phyloP scores from a whole-genome alignment of 2,113 vertebrate species.

The Neolamprologus sp. region DNA sequence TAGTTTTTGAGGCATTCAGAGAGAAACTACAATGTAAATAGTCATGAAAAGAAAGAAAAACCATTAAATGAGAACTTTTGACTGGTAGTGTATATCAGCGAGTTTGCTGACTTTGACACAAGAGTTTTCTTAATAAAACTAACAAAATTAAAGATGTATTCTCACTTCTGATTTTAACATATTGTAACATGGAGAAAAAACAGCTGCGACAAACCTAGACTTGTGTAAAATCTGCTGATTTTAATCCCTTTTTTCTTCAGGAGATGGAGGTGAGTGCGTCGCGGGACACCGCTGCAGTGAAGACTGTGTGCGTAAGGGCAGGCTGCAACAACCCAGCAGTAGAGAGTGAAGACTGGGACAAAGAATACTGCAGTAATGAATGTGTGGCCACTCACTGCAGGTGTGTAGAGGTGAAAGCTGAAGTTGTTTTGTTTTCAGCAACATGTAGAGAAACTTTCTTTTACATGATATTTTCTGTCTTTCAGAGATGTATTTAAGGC shows the following conservation, averaged over 20 bases:
- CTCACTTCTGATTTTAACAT: neutral
- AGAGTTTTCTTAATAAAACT: neutral
- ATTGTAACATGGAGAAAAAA: neutral
- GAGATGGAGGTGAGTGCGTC: slow-evolving; percentile 78
- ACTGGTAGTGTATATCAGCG: neutral
- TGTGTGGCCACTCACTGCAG: slow-evolving; percentile 90
- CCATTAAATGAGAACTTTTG: neutral
- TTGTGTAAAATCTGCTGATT: neutral
- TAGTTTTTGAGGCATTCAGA: neutral
- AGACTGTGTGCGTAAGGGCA: slow-evolving; percentile 76
- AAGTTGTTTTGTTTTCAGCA: too few relatives aligned
- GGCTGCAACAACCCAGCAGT: slow-evolving; percentile 85
- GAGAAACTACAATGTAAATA: neutral
- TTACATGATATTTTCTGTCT: neutral
- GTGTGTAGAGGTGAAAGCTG: slow-evolving; percentile 37
- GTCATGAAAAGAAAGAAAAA: neutral
- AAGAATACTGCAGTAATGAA: slow-evolving; percentile 89
- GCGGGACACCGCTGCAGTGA: slow-evolving; percentile 4
- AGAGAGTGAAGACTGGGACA: slow-evolving; percentile 86
- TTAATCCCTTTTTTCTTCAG: slow-evolving; percentile 20
- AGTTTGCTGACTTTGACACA: neutral
- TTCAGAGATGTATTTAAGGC: slow-evolving; percentile 63
- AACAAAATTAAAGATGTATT: neutral
- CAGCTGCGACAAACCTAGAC: too few relatives aligned
- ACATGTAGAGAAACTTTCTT: neutral